Percentiles rank a stretch among this genome's conserved stretches.
These are phyloP conservation scores for Herpetotheres cachinnans DNA, from an alignment of 2,113 vertebrate species.

Conservation along the genomic window DNA sequence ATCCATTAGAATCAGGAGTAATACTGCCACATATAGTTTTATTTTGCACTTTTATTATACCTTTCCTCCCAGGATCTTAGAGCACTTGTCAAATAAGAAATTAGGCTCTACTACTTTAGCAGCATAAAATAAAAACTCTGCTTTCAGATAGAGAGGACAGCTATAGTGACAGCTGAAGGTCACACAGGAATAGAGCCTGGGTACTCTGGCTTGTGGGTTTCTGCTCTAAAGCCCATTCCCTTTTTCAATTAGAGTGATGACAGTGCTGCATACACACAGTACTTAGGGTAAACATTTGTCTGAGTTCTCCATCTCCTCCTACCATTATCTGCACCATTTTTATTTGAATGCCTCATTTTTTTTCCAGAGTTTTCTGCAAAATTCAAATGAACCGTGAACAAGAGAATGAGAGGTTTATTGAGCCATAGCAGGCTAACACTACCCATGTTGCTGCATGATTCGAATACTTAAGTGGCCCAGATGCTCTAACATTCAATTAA, in stretches of 20 bases:
- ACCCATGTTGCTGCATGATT: slow-evolving; percentile 58
- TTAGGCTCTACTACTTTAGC: slow-evolving; percentile 25
- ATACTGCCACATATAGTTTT: slow-evolving; percentile 53
- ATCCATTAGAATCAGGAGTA: slow-evolving; percentile 52
- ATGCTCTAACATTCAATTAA: slow-evolving; percentile 70
- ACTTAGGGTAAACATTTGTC: slow-evolving; percentile 63
- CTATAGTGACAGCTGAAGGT: slow-evolving; percentile 40
- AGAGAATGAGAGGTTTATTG: slow-evolving; percentile 67
- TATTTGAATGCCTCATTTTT: slow-evolving; percentile 45
- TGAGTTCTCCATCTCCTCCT: slow-evolving; percentile 62
- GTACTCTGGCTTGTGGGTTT: not conserved
- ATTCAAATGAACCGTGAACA: slow-evolving; percentile 70
- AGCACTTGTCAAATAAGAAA: slow-evolving; percentile 54
- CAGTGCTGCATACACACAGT: slow-evolving; percentile 17
- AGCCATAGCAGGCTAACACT: slow-evolving; percentile 62
- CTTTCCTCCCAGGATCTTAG: slow-evolving; percentile 22
- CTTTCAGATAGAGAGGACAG: slow-evolving; percentile 9
- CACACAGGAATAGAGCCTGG: slow-evolving; percentile 15
- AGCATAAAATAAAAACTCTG: slow-evolving; percentile 29
- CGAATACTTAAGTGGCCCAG: slow-evolving; percentile 63
- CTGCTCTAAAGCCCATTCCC: slow-evolving; percentile 41
- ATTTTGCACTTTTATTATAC: slow-evolving; percentile 54
- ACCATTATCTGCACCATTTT: slow-evolving; percentile 60
- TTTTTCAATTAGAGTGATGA: slow-evolving; percentile 49
- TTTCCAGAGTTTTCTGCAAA: slow-evolving; percentile 61